phyloP scores from a whole-genome alignment of 1,140 invertebrate species.

The Pygmarrhopalites habei region DNA sequence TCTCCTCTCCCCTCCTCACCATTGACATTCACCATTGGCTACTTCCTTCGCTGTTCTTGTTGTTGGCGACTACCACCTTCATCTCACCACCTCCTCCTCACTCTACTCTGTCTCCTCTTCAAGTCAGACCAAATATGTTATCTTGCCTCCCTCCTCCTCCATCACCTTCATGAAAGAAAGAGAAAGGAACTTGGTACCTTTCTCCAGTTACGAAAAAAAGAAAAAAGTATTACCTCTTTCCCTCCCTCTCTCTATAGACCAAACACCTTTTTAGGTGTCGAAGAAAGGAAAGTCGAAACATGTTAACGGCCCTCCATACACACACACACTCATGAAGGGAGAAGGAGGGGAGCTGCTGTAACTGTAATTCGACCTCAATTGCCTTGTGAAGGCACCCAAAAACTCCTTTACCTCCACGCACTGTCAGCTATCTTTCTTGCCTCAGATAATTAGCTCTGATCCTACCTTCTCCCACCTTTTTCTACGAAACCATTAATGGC shows the following conservation, averaged over 20 bases:
- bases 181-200: too few species aligned
- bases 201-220: neutral
- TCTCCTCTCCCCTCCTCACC: neutral
- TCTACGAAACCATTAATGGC: conserved; percentile 24
- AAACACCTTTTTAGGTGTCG: too few species aligned
- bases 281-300: conserved; percentile 2
- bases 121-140: neutral
- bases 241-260: neutral
- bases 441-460: conserved; percentile 28
- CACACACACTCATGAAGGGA: neutral
- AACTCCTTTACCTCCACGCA: neutral
- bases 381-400: conserved; percentile 1
- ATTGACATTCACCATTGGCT: neutral
- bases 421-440: conserved; percentile 32
- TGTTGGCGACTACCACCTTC: neutral
- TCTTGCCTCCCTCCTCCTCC: neutral
- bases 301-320: neutral
- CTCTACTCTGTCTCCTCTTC: conserved; percentile 6
- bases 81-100: neutral
- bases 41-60: neutral
- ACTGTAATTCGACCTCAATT: conserved; percentile 17
- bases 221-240: neutral
- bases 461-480: conserved; percentile 22
- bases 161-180: neutral
- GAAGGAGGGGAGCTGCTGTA: too few species aligned